Evolutionary conservation across 1,140 invertebrate species (phyloP).

Genomic region (Delia radicum): DNA sequence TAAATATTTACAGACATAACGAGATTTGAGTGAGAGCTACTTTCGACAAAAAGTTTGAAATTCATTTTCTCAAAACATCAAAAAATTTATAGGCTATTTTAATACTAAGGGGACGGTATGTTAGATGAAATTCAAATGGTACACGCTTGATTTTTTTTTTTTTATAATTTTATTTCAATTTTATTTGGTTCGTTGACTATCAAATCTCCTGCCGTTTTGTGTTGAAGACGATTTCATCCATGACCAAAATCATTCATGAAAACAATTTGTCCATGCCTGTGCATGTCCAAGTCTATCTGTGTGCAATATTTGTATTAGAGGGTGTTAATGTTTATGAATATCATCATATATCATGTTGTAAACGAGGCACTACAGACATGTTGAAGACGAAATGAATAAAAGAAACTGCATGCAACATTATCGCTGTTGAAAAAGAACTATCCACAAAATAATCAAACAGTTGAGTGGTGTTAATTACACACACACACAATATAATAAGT

Average conservation of each 20-base stretch:
- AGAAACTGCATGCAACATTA: slow-evolving; percentile 3
- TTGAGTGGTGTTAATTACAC: neutral
- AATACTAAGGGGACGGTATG: neutral
- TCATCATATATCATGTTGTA: neutral
- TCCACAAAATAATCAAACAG: neutral
- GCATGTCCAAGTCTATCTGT: neutral
- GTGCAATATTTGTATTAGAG: neutral
- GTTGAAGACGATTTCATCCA: neutral
- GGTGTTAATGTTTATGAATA: neutral
- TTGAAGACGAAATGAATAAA: neutral
- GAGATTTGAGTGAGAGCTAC: no score
- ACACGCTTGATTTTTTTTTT: neutral
- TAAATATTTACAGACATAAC: no score
- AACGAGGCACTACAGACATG: neutral
- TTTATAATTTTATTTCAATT: neutral
- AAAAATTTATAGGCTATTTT: no score
- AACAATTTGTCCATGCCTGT: neutral
- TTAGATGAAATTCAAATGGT: neutral
- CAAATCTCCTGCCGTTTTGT: neutral
- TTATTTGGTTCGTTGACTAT: neutral
- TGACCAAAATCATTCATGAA: neutral
- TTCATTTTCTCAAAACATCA: no score
- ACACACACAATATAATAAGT: no score
- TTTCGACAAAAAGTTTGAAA: no score
- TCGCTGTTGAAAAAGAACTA: neutral